A percentile compares a stretch with the other conserved stretches of the same genome.
These are phyloP conservation scores for Heliconius eleuchia DNA, from an alignment of 1,140 invertebrate species.

Conservation along the genomic window DNA sequence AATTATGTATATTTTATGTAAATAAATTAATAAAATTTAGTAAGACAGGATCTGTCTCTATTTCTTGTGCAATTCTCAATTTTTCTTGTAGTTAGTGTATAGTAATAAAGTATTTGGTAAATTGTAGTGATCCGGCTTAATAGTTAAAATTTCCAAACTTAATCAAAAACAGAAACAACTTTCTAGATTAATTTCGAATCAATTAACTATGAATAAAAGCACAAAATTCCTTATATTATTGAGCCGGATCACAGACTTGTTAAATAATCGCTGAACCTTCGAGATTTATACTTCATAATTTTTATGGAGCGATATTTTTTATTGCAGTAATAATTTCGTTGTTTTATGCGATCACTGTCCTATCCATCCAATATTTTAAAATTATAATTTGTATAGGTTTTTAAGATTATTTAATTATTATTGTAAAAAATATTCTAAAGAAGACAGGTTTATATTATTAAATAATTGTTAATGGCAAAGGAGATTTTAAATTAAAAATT, in stretches of 20 bases:
- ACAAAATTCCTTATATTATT: too few species aligned
- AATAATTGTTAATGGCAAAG: conserved; percentile 35
- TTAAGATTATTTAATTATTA: conserved; percentile 35
- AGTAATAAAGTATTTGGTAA: neutral
- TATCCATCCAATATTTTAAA: conserved; percentile 33
- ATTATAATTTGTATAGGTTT: conserved; percentile 16
- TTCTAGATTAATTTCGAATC: too few species aligned
- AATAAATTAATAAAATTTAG: conserved; percentile 44
- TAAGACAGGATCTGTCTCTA: conserved; percentile 24
- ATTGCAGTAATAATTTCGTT: too few species aligned
- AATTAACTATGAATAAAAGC: too few species aligned
- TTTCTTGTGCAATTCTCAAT: conserved; percentile 37
- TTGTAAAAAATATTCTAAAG: conserved; percentile 16
- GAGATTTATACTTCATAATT: too few species aligned
- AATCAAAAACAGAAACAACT: too few species aligned
- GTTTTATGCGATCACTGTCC: neutral
- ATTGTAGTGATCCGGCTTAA: neutral
- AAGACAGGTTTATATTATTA: conserved; percentile 26
- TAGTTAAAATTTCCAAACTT: neutral
- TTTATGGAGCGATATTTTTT: too few species aligned
- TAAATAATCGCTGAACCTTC: too few species aligned
- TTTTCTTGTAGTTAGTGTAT: neutral
- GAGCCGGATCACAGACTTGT: too few species aligned
- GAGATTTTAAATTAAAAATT: conserved; percentile 27
- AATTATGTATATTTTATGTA: conserved; percentile 60